phyloP scores from a whole-genome alignment of 35 echinoderm and acorn worm species.

The Lytechinus variegatus region DNA sequence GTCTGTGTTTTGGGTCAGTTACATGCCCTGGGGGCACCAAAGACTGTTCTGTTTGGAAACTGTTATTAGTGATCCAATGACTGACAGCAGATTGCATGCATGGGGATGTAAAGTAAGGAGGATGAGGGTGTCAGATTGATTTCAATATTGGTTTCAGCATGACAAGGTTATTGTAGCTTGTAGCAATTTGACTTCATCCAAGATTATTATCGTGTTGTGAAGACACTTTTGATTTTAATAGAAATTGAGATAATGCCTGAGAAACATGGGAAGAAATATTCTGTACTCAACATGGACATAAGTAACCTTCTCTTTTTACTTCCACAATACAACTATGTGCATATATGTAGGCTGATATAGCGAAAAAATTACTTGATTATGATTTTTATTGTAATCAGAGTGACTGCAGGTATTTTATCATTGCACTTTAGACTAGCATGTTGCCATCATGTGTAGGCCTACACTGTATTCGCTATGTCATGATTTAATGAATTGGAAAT shows the following conservation, averaged over 20 bases:
- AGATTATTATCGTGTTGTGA: background rate
- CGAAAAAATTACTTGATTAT: too few relatives aligned
- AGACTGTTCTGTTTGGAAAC: background rate
- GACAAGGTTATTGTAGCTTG: background rate
- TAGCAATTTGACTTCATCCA: background rate
- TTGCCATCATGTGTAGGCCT: too few relatives aligned
- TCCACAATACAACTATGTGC: too few relatives aligned
- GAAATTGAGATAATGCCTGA: background rate
- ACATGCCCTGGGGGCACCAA: background rate
- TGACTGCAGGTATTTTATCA: too few relatives aligned
- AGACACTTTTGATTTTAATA: background rate
- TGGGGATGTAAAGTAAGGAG: background rate
- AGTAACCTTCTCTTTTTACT: too few relatives aligned
- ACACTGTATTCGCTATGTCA: too few relatives aligned
- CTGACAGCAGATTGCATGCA: background rate
- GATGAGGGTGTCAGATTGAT: background rate
- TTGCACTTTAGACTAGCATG: too few relatives aligned
- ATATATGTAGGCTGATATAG: too few relatives aligned
- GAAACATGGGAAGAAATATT: background rate
- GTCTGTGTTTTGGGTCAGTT: background rate
- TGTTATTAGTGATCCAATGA: background rate
- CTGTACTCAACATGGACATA: too few relatives aligned
- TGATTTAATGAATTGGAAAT: too few relatives aligned
- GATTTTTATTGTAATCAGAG: too few relatives aligned
- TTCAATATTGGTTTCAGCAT: background rate